A percentile compares a stretch with the other conserved stretches of the same genome.
These are phyloP conservation scores for Aegotheles bennettii DNA, from an alignment of 2,113 vertebrate species.

Conservation along the genomic window DNA sequence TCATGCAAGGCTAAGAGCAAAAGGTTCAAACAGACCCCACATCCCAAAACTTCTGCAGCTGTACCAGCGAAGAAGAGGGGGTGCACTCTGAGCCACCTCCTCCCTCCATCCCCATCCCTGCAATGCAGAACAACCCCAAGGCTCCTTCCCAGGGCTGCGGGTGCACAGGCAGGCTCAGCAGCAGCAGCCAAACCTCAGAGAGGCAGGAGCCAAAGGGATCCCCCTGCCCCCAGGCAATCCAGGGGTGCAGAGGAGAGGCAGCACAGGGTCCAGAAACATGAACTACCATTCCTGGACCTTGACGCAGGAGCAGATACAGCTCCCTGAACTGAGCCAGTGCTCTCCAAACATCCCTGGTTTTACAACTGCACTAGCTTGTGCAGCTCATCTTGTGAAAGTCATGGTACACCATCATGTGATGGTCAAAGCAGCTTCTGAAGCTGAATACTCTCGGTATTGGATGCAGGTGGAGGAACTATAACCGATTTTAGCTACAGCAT, in stretches of 20 bases:
- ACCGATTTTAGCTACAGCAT: neutral
- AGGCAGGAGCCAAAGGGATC: neutral
- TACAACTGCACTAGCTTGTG: neutral
- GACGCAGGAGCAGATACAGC: neutral
- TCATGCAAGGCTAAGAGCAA: neutral
- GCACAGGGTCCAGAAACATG: fast-evolving
- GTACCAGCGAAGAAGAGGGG: neutral
- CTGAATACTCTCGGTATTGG: neutral
- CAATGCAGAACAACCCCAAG: fast-evolving
- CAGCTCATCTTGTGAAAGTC: neutral
- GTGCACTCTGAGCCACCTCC: neutral
- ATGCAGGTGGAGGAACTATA: neutral
- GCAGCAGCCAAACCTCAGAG: neutral
- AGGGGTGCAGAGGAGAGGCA: neutral
- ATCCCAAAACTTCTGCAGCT: neutral
- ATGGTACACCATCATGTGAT: neutral
- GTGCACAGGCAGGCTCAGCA: neutral
- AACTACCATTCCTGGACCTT: neutral
- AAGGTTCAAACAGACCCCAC: neutral
- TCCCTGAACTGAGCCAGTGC: neutral
- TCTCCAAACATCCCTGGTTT: neutral
- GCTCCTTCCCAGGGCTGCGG: neutral
- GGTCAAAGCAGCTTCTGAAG: neutral
- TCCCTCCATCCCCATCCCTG: neutral
- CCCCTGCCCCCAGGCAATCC: neutral